Evolutionary conservation across 2,113 vertebrate species (phyloP).

Genomic region (Columba janthina): DNA sequence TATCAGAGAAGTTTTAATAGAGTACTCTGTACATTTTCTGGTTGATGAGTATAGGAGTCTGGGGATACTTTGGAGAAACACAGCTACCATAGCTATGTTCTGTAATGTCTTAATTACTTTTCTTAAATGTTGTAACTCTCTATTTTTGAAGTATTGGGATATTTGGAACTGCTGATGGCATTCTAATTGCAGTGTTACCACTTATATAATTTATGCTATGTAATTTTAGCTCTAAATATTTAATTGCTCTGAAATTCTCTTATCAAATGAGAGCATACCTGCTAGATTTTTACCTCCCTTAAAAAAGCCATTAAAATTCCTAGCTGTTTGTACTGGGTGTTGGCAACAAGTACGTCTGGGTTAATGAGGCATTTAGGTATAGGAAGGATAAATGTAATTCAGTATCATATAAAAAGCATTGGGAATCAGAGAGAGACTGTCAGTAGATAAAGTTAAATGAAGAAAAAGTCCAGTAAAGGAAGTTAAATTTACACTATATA

Average conservation of each 20-base stretch:
- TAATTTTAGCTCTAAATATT: conserved; percentile 24
- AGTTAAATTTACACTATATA: background rate
- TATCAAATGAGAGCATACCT: background rate
- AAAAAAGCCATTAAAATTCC: conserved; percentile 14
- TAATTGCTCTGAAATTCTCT: conserved; percentile 12
- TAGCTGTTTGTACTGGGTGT: background rate
- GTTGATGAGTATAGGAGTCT: background rate
- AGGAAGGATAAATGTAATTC: conserved; percentile 10
- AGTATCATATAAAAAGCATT: background rate
- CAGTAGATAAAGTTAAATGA: conserved; percentile 11
- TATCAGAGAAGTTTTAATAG: background rate
- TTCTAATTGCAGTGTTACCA: background rate
- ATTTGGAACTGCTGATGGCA: background rate
- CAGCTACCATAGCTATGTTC: background rate
- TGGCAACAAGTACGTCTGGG: conserved; percentile 1
- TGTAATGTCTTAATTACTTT: background rate
- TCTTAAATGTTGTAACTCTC: background rate
- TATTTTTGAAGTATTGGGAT: background rate
- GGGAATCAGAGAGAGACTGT: background rate
- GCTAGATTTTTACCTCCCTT: background rate
- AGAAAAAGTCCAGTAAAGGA: background rate
- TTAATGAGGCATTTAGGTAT: conserved; percentile 20
- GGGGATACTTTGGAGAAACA: background rate
- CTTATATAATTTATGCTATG: background rate
- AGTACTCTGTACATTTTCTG: background rate